These are phyloP conservation scores for Phyllopteryx taeniolatus DNA, from an alignment of 2,113 vertebrate species.

Conservation along the genomic window DNA sequence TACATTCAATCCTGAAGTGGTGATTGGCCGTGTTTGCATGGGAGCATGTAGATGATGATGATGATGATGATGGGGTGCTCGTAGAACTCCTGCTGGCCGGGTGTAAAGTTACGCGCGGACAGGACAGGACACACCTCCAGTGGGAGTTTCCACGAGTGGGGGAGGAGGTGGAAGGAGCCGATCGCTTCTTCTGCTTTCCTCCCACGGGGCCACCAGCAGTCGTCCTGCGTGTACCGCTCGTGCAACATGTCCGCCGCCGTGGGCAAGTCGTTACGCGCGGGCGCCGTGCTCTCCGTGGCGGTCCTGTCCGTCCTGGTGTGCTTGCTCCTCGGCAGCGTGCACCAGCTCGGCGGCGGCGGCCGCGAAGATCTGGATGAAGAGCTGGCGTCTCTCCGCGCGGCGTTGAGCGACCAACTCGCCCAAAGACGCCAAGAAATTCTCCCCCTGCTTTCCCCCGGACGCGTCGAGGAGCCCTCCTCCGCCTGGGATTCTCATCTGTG, in stretches of 20 bases:
- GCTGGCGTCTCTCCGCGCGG: slow-evolving; percentile 40
- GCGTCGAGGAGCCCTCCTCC: background rate
- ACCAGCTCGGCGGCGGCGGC: slow-evolving; percentile 62
- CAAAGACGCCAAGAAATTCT: slow-evolving; percentile 70
- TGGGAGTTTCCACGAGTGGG: slow-evolving; percentile 61
- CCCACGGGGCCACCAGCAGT: slow-evolving; percentile 3
- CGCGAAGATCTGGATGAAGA: slow-evolving; percentile 39
- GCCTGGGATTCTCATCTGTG: slow-evolving; percentile 42
- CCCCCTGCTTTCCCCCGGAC: slow-evolving; percentile 48
- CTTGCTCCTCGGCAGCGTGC: slow-evolving; percentile 68
- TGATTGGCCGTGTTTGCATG: background rate
- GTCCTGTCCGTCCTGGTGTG: slow-evolving; percentile 67
- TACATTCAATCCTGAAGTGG: too few relatives aligned
- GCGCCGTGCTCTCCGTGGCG: slow-evolving; percentile 65
- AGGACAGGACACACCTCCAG: slow-evolving; percentile 70
- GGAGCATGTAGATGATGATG: slow-evolving; percentile 24
- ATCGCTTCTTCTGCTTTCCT: slow-evolving; percentile 30
- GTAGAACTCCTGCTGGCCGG: slow-evolving; percentile 43
- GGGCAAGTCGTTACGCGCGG: slow-evolving; percentile 65
- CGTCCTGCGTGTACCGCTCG: slow-evolving; percentile 15
- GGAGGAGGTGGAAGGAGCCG: slow-evolving; percentile 54
- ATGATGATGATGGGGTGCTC: slow-evolving; percentile 10
- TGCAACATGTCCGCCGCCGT: slow-evolving; percentile 54
- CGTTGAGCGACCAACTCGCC: slow-evolving; percentile 61
- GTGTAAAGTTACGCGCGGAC: slow-evolving; percentile 63